Percentiles rank a stretch among this genome's conserved stretches.
Conservation (phyloP, 2,888 invertebrate genomes). For the Leucophora obtusa region DNA sequence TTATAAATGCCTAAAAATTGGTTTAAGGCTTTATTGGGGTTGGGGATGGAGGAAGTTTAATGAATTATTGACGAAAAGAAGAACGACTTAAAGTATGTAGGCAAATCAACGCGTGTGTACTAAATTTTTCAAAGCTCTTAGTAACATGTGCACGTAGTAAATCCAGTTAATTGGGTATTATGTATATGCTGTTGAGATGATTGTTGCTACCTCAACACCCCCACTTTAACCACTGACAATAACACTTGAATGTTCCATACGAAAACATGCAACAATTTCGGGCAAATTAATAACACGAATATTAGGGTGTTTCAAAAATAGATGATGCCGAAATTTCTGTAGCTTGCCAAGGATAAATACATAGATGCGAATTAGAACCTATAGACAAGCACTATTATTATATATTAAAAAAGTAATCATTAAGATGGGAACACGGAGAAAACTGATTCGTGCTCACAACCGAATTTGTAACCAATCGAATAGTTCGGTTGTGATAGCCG, state of each 20-base stretch:
- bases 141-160: constrained; percentile 65
- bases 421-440: no score
- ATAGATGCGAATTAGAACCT: no score
- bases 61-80: constrained; percentile 6
- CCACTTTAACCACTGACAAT: neutral
- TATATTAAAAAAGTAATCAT: no score
- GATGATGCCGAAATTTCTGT: no score
- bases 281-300: constrained; percentile 32
- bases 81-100: neutral
- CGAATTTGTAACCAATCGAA: no score
- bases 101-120: constrained; percentile 30
- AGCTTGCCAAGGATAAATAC: no score
- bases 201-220: constrained; percentile 38
- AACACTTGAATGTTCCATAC: constrained; percentile 19
- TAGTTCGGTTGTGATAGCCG: no score
- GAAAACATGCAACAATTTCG: constrained; percentile 49
- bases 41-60: neutral
- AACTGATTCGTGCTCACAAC: no score
- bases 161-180: constrained; percentile 69
- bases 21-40: constrained; percentile 4
- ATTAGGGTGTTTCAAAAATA: neutral
- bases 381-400: no score
- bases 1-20: constrained; percentile 20
- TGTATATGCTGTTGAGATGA: constrained; percentile 31
- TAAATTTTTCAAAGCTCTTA: constrained; percentile 55